Evolutionary conservation across 23 tunicate genomes (phyloP), one percentile per base, ranked within the genome.

Genomic region (Trididemnum clinides): DNA sequence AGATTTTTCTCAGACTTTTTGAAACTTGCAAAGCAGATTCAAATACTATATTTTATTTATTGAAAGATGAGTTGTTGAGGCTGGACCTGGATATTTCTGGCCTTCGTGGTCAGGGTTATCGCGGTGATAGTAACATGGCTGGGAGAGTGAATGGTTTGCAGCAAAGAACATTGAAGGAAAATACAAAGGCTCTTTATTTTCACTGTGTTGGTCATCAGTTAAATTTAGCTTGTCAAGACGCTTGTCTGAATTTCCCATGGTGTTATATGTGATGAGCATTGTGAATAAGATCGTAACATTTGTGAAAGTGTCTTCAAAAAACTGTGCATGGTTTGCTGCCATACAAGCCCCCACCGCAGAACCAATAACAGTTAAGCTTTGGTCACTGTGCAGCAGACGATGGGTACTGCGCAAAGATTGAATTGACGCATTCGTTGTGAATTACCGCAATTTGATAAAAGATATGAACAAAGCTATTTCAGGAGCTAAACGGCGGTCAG

Each of bases 71-170:
- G 29, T 38, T 75, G 10, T 23, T 75, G 63, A 36, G 81, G 81
- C 59, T 38, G 37, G 59, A 30, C 63, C 23, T 75, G 81, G 30
- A 39, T 38, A 22, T 75, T 75, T 75, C 59, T 25, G 25, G 59
- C 15, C 58, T 75, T 37, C 81, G 81, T 75, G 81, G 81, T 19
- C 81, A 75, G 23, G 81, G 81, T 7, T 75, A 75, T 75, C 49
- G 23, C 27, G 81, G 81, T 75, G 81, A 64, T 39, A 38, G 59
- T 21, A 75, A 75, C 81, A 71, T 71, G 77, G 77, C 77, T 26
- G 77, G 77, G 25, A 71, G 29, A 71, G 29, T 71, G 10, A n/a
- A n/a, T n/a, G n/a, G n/a, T n/a, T n/a, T n/a, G n/a, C n/a, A n/a
- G n/a, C n/a, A n/a, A n/a, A n/a, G 21, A 30, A 71, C 12, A 49